Conservation (phyloP, 2,797 vertebrate species). For the Antrozous pallidus region DNA sequence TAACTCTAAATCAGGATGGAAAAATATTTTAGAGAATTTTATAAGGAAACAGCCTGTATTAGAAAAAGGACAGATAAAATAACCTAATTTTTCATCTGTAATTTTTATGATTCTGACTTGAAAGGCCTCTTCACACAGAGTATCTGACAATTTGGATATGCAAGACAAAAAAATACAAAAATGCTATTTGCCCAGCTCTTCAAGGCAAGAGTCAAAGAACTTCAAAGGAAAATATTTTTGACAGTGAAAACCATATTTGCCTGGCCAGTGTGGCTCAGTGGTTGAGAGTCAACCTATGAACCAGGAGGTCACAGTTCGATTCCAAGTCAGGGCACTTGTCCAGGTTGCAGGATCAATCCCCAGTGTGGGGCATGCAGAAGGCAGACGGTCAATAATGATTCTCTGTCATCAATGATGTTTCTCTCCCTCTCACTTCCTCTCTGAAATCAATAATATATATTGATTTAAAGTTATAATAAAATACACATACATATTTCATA, state of each 20-base stretch:
- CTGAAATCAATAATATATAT: too few relatives aligned
- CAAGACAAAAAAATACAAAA: not conserved
- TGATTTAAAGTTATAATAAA: not conserved
- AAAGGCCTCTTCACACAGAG: slow-evolving; percentile 8
- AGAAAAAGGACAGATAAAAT: not conserved
- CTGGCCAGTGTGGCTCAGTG: too few relatives aligned
- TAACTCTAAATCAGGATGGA: slow-evolving; percentile 21
- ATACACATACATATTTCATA: not conserved
- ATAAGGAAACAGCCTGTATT: not conserved
- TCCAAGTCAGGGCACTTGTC: too few relatives aligned
- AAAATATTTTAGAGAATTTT: not conserved
- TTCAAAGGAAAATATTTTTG: slow-evolving; percentile 39
- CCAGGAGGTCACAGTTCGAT: too few relatives aligned
- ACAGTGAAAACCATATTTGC: slow-evolving; percentile 28
- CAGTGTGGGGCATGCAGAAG: too few relatives aligned
- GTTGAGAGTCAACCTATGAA: too few relatives aligned
- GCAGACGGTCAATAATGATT: too few relatives aligned
- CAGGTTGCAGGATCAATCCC: too few relatives aligned
- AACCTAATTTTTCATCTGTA: slow-evolving; percentile 34
- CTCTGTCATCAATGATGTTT: too few relatives aligned
- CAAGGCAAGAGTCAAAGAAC: slow-evolving; percentile 9
- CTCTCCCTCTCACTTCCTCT: too few relatives aligned
- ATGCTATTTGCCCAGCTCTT: not conserved
- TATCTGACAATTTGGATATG: not conserved
- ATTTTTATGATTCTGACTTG: slow-evolving; percentile 43